Conservation (phyloP, 2,797 vertebrate genomes). For the Esox lucius region DNA sequence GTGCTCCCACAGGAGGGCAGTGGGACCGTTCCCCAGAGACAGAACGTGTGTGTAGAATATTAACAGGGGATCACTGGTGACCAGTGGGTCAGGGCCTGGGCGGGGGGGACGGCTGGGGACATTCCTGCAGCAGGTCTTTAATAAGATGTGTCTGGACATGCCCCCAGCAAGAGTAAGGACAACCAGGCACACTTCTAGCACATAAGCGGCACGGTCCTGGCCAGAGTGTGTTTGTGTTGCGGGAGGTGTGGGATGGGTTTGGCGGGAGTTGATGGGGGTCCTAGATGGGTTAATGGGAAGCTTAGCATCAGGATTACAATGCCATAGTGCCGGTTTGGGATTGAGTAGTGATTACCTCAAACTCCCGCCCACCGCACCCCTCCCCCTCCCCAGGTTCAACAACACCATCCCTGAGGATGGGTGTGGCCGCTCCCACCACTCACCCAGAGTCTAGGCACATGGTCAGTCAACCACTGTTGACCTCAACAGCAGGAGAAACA, state of each 20-base stretch:
- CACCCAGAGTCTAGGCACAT: constrained; percentile 6
- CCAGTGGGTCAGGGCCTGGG: constrained; percentile 60
- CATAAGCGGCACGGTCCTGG: constrained; percentile 42
- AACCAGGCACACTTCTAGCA: constrained; percentile 58
- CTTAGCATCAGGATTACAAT: constrained; percentile 97
- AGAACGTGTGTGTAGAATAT: constrained; percentile 58
- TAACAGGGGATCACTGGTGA: constrained; percentile 69
- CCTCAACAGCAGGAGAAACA: background rate
- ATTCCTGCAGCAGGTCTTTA: constrained; percentile 66
- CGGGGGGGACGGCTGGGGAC: constrained; percentile 59
- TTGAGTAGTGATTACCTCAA: constrained; percentile 86
- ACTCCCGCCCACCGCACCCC: constrained; percentile 42
- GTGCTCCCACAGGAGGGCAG: constrained; percentile 63
- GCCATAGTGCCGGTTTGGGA: constrained; percentile 88
- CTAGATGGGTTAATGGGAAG: constrained; percentile 94
- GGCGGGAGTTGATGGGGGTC: constrained; percentile 65
- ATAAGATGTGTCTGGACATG: constrained; percentile 60
- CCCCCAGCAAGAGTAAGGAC: constrained; percentile 42
- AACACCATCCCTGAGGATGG: constrained; percentile 11
- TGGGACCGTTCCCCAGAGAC: constrained; percentile 60
- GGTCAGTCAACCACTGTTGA: background rate
- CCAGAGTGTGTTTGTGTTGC: constrained; percentile 22
- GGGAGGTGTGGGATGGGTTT: constrained; percentile 31
- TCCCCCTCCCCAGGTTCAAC: constrained; percentile 16
- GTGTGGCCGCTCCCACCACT: background rate